Evolutionary conservation across 2,113 vertebrate genomes (phyloP), one percentile per base, ranked within the genome.

Genomic region (Pycnonotus jocosus): DNA sequence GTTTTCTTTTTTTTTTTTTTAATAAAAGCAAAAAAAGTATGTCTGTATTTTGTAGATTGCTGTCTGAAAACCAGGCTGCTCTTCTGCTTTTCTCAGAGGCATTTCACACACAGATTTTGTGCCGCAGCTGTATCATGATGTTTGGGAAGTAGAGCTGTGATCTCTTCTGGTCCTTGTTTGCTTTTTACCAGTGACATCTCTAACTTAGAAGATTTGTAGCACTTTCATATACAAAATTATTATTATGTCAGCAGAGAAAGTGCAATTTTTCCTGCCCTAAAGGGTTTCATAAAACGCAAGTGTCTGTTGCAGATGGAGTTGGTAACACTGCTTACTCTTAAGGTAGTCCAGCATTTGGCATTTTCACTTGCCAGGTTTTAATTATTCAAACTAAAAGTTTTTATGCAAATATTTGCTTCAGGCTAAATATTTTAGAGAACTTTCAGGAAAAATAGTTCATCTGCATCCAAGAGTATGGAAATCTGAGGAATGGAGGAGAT

Each of bases 311-410:
- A 85, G 84, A 91, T 93, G 88, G 85, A 81, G 56, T 68, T 61
- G 72, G 62, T 95, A 90, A 51, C 57, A 20, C 51, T 76, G 53
- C 69, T 90, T 71, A 40, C 47, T 92, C 56, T 94, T 96, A 94
- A 93, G 88, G 93, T 83, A 94, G 88, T 81, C 92, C 90, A 86
- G 73, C 30, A 71, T 86, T 93, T 96, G 91, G 69, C 61, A 50
- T 76, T 81, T 92, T 94, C 72, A 61, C 18, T 92, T 93, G 93
- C 76, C 80, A 95, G 53, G 57, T 88, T 96, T 95, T 96, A 96
- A 94, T 95, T 94, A 94, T 96, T 94, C 71, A 93, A 53, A 60
- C 56, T 50, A 74, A 84, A 94, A 90, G 45, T 92, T 94, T 86
- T 90, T 83, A 88, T 81, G 85, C 65, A 90, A 93, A 90, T 93